Evolutionary conservation across 2,113 vertebrate species (phyloP).

Genomic region (Limnothrissa miodon): DNA sequence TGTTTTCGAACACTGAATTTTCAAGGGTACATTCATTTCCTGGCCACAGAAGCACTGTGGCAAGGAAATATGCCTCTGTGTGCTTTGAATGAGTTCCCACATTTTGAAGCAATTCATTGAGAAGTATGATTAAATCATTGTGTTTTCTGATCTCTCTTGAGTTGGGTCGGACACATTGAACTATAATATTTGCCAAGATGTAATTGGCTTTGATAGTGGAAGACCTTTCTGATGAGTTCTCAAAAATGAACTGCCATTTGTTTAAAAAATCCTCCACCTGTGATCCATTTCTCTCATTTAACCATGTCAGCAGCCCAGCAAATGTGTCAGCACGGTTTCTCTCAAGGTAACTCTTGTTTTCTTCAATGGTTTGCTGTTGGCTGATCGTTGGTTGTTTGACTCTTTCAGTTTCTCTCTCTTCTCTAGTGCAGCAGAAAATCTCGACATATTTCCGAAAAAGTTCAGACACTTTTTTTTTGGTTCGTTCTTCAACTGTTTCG

Average conservation of each 20-base stretch:
- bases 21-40: neutral
- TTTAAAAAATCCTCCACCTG: neutral
- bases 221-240: neutral
- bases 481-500: constrained; percentile 25
- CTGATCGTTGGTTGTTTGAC: neutral
- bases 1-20: neutral
- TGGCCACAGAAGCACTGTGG: neutral
- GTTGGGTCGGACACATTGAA: constrained; percentile 43
- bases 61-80: neutral
- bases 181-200: constrained; percentile 56
- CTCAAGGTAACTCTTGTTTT: neutral
- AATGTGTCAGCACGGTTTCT: neutral
- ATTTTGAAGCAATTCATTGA: neutral
- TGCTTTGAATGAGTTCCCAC: neutral
- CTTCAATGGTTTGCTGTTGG: neutral
- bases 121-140: neutral
- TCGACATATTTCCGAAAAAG: neutral
- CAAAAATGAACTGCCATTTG: neutral
- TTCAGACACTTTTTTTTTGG: neutral
- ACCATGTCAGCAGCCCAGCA: neutral
- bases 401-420: neutral
- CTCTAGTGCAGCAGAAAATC: neutral
- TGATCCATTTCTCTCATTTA: neutral
- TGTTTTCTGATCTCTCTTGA: constrained; percentile 30
- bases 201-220: constrained; percentile 43